These are phyloP conservation scores for Meriones psammophilus DNA, from an alignment of 2,797 vertebrate genomes.

Conservation along the genomic window DNA sequence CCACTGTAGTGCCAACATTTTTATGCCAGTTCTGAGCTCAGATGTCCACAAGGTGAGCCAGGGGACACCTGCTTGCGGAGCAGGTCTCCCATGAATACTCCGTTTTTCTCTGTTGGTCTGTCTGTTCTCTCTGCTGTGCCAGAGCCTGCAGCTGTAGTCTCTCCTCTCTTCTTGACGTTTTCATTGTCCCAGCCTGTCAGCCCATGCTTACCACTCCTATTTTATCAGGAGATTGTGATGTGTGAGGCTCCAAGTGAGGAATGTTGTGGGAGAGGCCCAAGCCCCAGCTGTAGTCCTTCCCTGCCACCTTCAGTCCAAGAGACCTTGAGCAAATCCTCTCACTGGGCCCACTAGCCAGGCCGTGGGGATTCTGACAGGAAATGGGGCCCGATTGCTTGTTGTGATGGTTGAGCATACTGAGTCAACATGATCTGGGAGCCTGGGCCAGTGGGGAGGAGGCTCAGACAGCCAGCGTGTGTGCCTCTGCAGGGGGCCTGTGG, in stretches of 20 bases:
- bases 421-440: neutral
- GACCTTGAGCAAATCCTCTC: rapidly evolving
- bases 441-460: neutral
- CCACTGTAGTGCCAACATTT: rapidly evolving
- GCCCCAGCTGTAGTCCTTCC: rapidly evolving
- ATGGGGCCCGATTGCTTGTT: rapidly evolving
- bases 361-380: neutral
- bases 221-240: rapidly evolving
- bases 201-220: rapidly evolving
- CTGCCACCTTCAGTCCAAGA: neutral
- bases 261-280: neutral
- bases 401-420: neutral
- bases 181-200: neutral
- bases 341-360: neutral
- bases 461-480: neutral
- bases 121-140: neutral
- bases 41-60: neutral
- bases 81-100: rapidly evolving
- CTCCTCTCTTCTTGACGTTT: neutral
- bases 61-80: no score
- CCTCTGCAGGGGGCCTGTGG: rapidly evolving
- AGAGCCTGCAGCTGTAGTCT: constrained; percentile 79
- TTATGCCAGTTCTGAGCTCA: neutral
- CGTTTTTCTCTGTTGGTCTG: no score
- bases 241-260: neutral